Evolutionary conservation across 2,113 vertebrate genomes (phyloP), one percentile per base, ranked within the genome.

Genomic region (Pelecanus crispus): DNA sequence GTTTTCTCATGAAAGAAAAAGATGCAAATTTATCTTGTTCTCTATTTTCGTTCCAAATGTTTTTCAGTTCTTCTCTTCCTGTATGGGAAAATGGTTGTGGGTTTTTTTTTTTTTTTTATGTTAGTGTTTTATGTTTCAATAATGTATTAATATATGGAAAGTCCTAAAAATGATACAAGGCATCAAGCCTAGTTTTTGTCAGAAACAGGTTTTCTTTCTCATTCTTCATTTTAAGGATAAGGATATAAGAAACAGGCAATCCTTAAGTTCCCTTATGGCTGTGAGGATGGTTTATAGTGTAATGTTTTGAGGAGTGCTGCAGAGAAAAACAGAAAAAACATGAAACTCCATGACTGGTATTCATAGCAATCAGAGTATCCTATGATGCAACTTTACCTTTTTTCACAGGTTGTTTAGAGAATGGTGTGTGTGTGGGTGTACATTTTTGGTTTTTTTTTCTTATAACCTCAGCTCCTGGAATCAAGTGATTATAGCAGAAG

Each of bases 81-180:
- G 24, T n/a, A n/a, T 0, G 1, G 31, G 11, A 88, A 91, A 75
- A 71, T 17, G 0, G 55, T 67, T n/a, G n/a, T n/a, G n/a, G n/a
- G n/a, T n/a, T n/a, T n/a, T n/a, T n/a, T n/a, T 40, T 40, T 40
- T 85, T 81, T 26, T 94, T 80, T 92, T 77, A 74, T 50, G 6
- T 49, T 84, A 44, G 17, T 59, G 2, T 11, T 89, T 84, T 63
- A 10, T 75, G n/a, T 65, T 90, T n/a, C 21, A 68, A 15, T 72
- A 86, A 58, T 52, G 2, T 4, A 56, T 85, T 78, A 45, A 62
- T 63, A 42, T 34, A 44, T 50, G 11, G 75, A 65, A 84, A 77
- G 13, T 70, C 10, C 7, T 47, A n/a, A 87, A 90, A 90, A 36
- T 19, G 0, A 80, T 56, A 24, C 22, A 77, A 80, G 8, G 9